phyloP scores from a whole-genome alignment of 2,888 invertebrate species.

The Thecophora atra region DNA sequence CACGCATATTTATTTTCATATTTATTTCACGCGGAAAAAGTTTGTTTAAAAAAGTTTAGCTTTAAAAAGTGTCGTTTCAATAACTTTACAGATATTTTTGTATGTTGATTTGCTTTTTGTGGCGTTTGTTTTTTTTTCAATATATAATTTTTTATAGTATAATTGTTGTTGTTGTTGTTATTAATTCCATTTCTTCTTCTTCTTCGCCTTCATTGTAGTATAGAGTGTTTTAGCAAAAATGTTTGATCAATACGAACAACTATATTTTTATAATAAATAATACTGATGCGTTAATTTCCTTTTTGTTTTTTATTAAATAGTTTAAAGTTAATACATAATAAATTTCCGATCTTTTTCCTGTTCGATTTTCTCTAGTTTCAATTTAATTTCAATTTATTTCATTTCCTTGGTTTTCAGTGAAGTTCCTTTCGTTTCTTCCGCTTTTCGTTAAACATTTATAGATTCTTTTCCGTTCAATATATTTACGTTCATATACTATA shows the following conservation, averaged over 20 bases:
- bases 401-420: not conserved
- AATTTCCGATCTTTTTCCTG: slow-evolving; percentile 23
- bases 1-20: slow-evolving; percentile 7
- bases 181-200: not conserved
- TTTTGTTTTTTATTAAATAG: slow-evolving; percentile 10
- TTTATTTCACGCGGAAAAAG: no score
- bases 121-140: not conserved
- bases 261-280: slow-evolving; percentile 27
- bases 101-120: no score
- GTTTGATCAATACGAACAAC: slow-evolving; percentile 32
- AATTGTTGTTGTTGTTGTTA: not conserved
- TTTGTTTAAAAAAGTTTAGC: not conserved
- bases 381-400: not conserved
- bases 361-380: slow-evolving; percentile 38
- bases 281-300: slow-evolving; percentile 27
- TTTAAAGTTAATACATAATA: slow-evolving; percentile 2
- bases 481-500: no score
- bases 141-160: not conserved
- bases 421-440: no score
- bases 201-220: slow-evolving; percentile 4
- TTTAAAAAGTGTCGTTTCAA: slow-evolving; percentile 10
- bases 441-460: not conserved
- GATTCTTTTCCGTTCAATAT: not conserved
- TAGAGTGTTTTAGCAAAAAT: slow-evolving; percentile 30
- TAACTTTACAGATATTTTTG: not conserved